Conservation (phyloP, 2,888 invertebrate genomes). For the Cylindroiulus punctatus region DNA sequence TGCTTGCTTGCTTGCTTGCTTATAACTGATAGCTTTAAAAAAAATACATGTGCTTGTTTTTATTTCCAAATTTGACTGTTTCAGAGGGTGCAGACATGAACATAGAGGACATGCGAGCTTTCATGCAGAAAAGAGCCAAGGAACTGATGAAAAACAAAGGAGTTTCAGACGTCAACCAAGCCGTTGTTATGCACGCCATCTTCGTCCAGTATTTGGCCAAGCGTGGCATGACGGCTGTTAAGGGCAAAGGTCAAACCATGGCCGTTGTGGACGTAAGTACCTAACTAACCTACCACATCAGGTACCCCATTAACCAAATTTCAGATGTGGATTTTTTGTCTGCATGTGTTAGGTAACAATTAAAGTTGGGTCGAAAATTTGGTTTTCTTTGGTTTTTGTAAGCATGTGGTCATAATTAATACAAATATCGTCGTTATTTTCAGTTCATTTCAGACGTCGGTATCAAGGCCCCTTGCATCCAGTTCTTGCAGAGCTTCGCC, state of each 20-base stretch:
- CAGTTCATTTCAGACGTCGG: slow-evolving; percentile 65
- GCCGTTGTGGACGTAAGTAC: slow-evolving; percentile 62
- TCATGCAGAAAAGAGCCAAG: slow-evolving; percentile 62
- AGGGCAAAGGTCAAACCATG: slow-evolving; percentile 61
- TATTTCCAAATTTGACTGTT: neutral
- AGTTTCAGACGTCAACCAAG: slow-evolving; percentile 61
- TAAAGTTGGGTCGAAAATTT: too few species aligned
- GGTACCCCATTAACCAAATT: too few species aligned
- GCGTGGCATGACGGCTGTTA: slow-evolving; percentile 60
- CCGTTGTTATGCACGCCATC: slow-evolving; percentile 61
- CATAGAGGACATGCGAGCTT: slow-evolving; percentile 61
- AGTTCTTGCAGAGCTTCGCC: slow-evolving; percentile 63
- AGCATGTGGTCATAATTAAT: neutral
- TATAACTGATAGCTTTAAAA: too few species aligned
- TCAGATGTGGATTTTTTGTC: too few species aligned
- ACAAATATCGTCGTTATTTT: slow-evolving; percentile 41
- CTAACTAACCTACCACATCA: too few species aligned
- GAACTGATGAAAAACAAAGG: slow-evolving; percentile 61
- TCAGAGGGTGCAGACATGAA: slow-evolving; percentile 62
- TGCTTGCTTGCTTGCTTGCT: too few species aligned
- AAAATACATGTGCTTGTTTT: too few species aligned
- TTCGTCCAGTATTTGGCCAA: slow-evolving; percentile 61
- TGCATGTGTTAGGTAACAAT: too few species aligned
- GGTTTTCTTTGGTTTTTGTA: too few species aligned
- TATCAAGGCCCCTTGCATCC: slow-evolving; percentile 64